Evolutionary conservation across 2,797 vertebrate species (phyloP).

Genomic region (Etheostoma perlongum): DNA sequence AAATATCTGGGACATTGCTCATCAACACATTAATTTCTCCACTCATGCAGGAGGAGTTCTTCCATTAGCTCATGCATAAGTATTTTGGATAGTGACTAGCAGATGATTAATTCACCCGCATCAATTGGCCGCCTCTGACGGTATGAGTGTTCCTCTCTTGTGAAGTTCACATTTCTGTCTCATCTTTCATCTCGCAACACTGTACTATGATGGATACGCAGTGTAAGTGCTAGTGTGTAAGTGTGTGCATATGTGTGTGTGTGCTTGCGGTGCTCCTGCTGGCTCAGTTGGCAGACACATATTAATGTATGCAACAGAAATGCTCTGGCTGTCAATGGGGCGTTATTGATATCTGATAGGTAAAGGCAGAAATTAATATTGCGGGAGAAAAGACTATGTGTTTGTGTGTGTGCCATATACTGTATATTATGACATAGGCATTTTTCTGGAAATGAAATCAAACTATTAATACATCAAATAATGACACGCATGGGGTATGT

Average conservation of each 20-base stretch:
- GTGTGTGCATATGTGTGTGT: slow-evolving; percentile 13
- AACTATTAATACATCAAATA: background rate
- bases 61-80: slow-evolving; percentile 71
- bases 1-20: slow-evolving; percentile 70
- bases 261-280: slow-evolving; percentile 14
- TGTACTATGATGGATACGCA: slow-evolving; percentile 46
- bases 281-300: slow-evolving; percentile 20
- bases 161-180: slow-evolving; percentile 68
- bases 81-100: slow-evolving; percentile 51
- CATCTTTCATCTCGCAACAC: slow-evolving; percentile 59
- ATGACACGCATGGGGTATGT: background rate
- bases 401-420: background rate
- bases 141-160: slow-evolving; percentile 52
- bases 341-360: slow-evolving; percentile 2
- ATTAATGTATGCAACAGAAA: slow-evolving; percentile 49
- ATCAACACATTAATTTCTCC: slow-evolving; percentile 60
- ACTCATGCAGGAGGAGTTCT: slow-evolving; percentile 50
- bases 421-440: background rate
- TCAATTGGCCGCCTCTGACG: slow-evolving; percentile 58
- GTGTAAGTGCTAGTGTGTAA: slow-evolving; percentile 34
- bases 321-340: background rate
- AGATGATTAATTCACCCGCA: slow-evolving; percentile 69
- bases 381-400: background rate
- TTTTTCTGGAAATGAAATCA: background rate
- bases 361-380: background rate